Evolutionary conservation across 2,888 invertebrate genomes (phyloP).

Genomic region (Drosophila setosimentum): DNA sequence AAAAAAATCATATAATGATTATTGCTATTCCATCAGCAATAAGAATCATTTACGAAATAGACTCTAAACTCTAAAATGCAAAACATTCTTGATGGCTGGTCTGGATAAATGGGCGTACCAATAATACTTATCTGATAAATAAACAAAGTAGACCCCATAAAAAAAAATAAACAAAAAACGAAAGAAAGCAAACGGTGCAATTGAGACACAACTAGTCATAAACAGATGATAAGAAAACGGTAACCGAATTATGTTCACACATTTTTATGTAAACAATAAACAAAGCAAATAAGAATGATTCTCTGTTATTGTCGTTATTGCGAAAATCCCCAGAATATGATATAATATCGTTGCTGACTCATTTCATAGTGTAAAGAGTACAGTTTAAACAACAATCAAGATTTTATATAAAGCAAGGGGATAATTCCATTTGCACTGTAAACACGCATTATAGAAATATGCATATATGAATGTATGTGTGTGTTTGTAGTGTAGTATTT

Average conservation of each 20-base stretch:
- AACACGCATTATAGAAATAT: conserved; percentile 9
- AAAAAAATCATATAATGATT: neutral
- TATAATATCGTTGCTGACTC: conserved; percentile 42
- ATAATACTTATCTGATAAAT: conserved; percentile 29
- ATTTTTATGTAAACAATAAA: neutral
- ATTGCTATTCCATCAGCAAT: neutral
- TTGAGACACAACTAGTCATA: conserved; percentile 24
- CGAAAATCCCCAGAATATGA: conserved; percentile 29
- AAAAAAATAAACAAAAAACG: neutral
- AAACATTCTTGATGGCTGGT: neutral
- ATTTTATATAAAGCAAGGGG: conserved; percentile 5
- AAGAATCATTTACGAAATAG: neutral
- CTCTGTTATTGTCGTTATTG: conserved; percentile 19
- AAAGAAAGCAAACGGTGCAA: conserved; percentile 39
- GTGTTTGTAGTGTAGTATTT: neutral
- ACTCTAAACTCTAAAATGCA: neutral
- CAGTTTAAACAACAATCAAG: conserved; percentile 19
- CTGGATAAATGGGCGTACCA: conserved; percentile 5
- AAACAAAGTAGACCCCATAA: conserved; percentile 26
- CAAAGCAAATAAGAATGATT: conserved; percentile 5
- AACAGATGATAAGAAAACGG: conserved; percentile 48
- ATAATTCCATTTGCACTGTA: conserved; percentile 35
- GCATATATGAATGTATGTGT: neutral
- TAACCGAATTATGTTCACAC: conserved; percentile 3
- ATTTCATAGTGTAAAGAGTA: conserved; percentile 16